Evolutionary conservation across 2,797 vertebrate species (phyloP).

Genomic region (Knipowitschia caucasica): DNA sequence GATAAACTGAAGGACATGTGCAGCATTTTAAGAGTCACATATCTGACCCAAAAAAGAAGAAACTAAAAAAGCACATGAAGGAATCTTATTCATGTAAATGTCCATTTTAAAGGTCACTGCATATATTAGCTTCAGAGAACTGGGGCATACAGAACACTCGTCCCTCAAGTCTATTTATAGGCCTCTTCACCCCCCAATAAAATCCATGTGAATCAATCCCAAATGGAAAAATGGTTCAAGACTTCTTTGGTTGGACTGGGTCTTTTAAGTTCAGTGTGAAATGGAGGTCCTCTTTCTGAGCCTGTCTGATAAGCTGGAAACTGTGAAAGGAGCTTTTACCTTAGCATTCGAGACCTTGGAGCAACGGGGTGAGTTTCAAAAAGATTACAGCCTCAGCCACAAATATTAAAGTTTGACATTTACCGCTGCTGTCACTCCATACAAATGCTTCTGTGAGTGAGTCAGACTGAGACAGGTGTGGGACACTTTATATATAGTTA

Average conservation of each 20-base stretch:
- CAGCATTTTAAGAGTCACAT: neutral
- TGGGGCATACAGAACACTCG: slow-evolving; percentile 13
- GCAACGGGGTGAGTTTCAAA: slow-evolving; percentile 20
- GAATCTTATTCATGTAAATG: slow-evolving; percentile 20
- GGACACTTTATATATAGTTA: slow-evolving; percentile 8
- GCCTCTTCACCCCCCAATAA: slow-evolving; percentile 20
- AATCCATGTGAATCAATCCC: slow-evolving; percentile 49
- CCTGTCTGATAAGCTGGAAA: slow-evolving; percentile 34
- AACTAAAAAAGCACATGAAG: slow-evolving; percentile 2
- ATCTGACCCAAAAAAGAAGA: neutral
- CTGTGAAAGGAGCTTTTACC: slow-evolving; percentile 15
- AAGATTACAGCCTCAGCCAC: slow-evolving; percentile 24
- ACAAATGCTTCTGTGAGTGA: slow-evolving; percentile 2
- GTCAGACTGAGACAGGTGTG: slow-evolving; percentile 5
- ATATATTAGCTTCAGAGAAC: slow-evolving; percentile 26
- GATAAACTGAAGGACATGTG: slow-evolving; percentile 8
- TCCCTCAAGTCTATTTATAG: slow-evolving; percentile 46
- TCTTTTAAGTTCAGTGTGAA: slow-evolving; percentile 32
- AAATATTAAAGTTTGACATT: slow-evolving; percentile 25
- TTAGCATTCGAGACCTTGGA: slow-evolving; percentile 5
- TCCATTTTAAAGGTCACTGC: slow-evolving; percentile 35
- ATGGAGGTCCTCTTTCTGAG: slow-evolving; percentile 5
- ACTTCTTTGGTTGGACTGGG: slow-evolving; percentile 25
- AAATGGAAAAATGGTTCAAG: slow-evolving; percentile 21
- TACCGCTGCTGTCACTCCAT: slow-evolving; percentile 11